Evolutionary conservation across 1,140 invertebrate genomes (phyloP).

Genomic region (Listronotus oregonensis): DNA sequence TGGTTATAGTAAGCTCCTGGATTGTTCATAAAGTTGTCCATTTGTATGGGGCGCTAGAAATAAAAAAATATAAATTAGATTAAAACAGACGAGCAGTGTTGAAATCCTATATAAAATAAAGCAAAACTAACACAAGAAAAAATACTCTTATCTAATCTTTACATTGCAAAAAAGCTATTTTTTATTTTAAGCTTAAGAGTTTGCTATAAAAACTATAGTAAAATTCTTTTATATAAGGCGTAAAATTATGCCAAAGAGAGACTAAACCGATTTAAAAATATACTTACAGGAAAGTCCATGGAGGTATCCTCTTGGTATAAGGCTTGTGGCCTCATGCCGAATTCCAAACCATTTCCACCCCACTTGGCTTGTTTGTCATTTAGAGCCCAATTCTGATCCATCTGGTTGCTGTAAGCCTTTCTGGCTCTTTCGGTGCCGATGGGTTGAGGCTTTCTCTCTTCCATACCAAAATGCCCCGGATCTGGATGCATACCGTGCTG

Average conservation of each 20-base stretch:
- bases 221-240: no score
- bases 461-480: conserved; percentile 49
- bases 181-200: no score
- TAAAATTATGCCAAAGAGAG: no score
- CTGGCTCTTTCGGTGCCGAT: conserved; percentile 78
- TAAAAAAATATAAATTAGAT: neutral
- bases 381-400: conserved; percentile 65
- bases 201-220: no score
- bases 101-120: no score
- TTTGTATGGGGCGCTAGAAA: conserved; percentile 45
- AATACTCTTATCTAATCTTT: no score
- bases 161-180: no score
- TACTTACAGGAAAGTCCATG: conserved; percentile 58
- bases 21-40: conserved; percentile 50
- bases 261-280: no score
- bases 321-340: conserved; percentile 48
- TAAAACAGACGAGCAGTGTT: no score
- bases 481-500: conserved; percentile 43
- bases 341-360: conserved; percentile 40
- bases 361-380: conserved; percentile 59
- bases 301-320: conserved; percentile 54
- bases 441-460: conserved; percentile 74
- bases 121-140: no score
- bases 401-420: conserved; percentile 59
- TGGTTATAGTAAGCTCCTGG: conserved; percentile 42